A percentile compares a stretch with the other conserved stretches of the same genome.
Conservation (phyloP, 1,140 invertebrate species). For the Akabosia matsudoensis region DNA sequence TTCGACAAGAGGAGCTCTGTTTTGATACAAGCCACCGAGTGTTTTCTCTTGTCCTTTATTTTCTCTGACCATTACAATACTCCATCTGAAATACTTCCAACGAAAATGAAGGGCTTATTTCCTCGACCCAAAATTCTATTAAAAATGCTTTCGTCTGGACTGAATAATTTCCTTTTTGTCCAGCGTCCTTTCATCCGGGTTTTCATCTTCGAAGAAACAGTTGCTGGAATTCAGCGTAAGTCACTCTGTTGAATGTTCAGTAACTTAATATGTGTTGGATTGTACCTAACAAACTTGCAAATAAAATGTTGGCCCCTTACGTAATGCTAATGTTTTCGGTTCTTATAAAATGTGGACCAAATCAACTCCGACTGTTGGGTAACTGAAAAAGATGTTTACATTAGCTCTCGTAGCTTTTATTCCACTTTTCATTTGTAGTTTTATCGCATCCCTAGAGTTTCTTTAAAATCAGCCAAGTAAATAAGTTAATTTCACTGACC, state of each 20-base stretch:
- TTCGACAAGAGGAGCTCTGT: not conserved
- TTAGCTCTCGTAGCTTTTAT: not conserved
- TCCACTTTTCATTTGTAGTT: not conserved
- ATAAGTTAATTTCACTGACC: too few relatives aligned
- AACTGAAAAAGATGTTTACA: not conserved
- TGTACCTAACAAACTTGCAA: too few relatives aligned
- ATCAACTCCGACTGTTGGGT: too few relatives aligned
- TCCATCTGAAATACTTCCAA: not conserved
- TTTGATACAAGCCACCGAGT: not conserved
- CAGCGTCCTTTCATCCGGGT: not conserved
- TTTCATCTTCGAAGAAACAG: not conserved
- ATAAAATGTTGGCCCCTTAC: too few relatives aligned
- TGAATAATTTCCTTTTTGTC: constrained; percentile 17
- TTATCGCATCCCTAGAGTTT: not conserved
- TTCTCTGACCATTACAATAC: not conserved
- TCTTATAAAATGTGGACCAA: not conserved
- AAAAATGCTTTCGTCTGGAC: constrained; percentile 5
- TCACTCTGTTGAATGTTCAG: too few relatives aligned
- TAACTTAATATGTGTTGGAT: too few relatives aligned
- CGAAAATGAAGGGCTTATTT: not conserved
- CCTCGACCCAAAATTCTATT: not conserved
- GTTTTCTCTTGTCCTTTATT: not conserved
- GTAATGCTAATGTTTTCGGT: not conserved
- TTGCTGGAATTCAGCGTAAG: too few relatives aligned
- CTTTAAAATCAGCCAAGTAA: too few relatives aligned